Evolutionary conservation across 2,888 invertebrate genomes (phyloP).

Genomic region (Tenodera sinensis): DNA sequence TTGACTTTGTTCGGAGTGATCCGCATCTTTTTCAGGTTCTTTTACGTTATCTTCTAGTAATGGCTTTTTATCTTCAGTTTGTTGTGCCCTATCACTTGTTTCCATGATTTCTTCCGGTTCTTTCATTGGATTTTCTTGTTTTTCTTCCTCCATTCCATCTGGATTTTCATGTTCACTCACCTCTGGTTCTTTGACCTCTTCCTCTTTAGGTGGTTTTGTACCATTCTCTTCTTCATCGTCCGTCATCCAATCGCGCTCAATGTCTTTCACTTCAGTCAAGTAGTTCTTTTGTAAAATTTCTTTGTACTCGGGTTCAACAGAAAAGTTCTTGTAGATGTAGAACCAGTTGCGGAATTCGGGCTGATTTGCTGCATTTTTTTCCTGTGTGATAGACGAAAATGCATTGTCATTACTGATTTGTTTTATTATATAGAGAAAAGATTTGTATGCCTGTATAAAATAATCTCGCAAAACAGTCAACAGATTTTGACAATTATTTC

Average conservation of each 20-base stretch:
- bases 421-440: too few relatives aligned
- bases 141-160: background rate
- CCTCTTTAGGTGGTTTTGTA: background rate
- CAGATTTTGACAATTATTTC: too few relatives aligned
- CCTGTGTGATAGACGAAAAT: slow-evolving; percentile 28
- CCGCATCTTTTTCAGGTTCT: background rate
- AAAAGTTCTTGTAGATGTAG: slow-evolving; percentile 63
- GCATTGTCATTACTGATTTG: too few relatives aligned
- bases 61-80: background rate
- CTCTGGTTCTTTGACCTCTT: background rate
- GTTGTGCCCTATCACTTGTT: background rate
- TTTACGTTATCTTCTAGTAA: background rate
- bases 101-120: background rate
- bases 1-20: background rate
- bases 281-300: slow-evolving; percentile 57
- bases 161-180: background rate
- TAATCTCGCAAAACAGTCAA: too few relatives aligned
- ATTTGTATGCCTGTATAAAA: too few relatives aligned
- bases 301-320: slow-evolving; percentile 58
- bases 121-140: background rate
- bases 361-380: slow-evolving; percentile 43
- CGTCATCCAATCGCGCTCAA: slow-evolving; percentile 41
- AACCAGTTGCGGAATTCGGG: slow-evolving; percentile 65
- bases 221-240: background rate
- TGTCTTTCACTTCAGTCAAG: slow-evolving; percentile 58